Evolutionary conservation across 1,140 invertebrate species (phyloP).

Genomic region (Oedothorax gibbosus): DNA sequence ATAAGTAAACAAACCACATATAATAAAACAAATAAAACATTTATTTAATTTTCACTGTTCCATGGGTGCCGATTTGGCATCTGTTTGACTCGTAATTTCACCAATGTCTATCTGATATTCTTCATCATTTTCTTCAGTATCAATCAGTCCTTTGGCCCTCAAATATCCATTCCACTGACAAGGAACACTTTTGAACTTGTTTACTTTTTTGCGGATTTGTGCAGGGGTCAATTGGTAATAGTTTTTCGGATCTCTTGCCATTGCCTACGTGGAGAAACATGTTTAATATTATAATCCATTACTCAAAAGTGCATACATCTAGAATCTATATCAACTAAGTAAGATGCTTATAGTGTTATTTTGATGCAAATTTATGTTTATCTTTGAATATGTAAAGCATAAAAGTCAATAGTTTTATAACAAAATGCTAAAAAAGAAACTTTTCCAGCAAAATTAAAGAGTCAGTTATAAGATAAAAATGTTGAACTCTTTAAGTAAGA

Average conservation of each 20-base stretch:
- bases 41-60: background rate
- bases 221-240: conserved; percentile 88
- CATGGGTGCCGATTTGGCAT: background rate
- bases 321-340: too few relatives aligned
- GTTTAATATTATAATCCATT: conserved; percentile 42
- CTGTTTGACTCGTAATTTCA: conserved; percentile 1
- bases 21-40: background rate
- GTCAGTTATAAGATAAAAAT: too few relatives aligned
- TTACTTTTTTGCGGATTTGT: conserved; percentile 82
- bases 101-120: conserved; percentile 44
- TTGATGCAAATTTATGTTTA: too few relatives aligned
- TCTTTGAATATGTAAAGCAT: too few relatives aligned
- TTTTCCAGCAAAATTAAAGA: too few relatives aligned
- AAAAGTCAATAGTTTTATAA: too few relatives aligned
- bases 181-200: conserved; percentile 69
- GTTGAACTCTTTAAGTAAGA: too few relatives aligned
- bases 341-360: too few relatives aligned
- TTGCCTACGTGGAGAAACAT: conserved; percentile 73
- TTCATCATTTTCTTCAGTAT: background rate
- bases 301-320: background rate
- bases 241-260: conserved; percentile 86
- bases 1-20: too few relatives aligned
- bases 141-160: conserved; percentile 57
- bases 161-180: conserved; percentile 59
- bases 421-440: too few relatives aligned